phyloP scores from a whole-genome alignment of 2,797 vertebrate genomes.

The Onychomys leucogaster region DNA sequence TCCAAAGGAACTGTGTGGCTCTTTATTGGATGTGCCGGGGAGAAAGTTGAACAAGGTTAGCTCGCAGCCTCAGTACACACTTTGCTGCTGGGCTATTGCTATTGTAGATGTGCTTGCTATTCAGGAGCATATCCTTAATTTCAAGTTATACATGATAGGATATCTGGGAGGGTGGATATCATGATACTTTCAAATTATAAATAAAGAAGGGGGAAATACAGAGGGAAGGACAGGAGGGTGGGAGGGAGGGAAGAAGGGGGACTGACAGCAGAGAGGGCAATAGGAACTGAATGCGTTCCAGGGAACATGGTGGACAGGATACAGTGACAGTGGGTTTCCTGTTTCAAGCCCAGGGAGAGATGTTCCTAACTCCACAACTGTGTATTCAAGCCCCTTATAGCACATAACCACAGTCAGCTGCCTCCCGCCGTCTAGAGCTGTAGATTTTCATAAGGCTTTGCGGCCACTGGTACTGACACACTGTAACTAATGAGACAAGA shows the following conservation, averaged over 20 bases:
- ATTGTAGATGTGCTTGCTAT: background rate
- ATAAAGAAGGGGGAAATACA: background rate
- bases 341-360: background rate
- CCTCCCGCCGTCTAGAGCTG: background rate
- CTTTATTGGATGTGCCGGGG: background rate
- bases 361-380: background rate
- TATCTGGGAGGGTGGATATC: background rate
- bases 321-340: background rate
- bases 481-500: no score
- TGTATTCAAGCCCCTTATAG: slow-evolving; percentile 20
- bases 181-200: background rate
- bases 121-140: background rate
- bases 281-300: background rate
- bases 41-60: background rate
- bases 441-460: background rate
- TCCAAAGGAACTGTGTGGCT: slow-evolving; percentile 1
- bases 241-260: background rate
- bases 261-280: background rate
- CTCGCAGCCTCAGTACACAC: background rate
- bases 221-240: no score
- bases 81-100: background rate
- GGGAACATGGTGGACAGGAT: background rate
- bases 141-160: background rate
- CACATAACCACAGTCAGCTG: background rate
- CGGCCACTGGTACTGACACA: background rate